phyloP scores from a whole-genome alignment of 2,888 invertebrate species.

The Deroplatys truncata region DNA sequence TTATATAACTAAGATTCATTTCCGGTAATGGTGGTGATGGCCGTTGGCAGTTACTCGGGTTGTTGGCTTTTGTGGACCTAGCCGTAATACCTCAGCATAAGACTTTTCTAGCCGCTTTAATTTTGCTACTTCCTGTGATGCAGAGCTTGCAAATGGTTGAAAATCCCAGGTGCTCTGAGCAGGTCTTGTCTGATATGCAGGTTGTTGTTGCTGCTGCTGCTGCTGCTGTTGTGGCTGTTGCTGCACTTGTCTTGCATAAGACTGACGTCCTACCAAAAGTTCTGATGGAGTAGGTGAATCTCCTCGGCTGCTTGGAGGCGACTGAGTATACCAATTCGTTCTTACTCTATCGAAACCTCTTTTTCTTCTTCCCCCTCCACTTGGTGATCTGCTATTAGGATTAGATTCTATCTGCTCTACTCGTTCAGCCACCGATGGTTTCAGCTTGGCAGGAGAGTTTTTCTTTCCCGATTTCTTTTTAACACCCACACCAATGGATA shows the following conservation, averaged over 20 bases:
- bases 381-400: slow-evolving; percentile 40
- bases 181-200: not conserved
- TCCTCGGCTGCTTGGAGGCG: not conserved
- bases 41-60: not conserved
- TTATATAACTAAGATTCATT: not conserved
- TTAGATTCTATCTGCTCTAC: slow-evolving; percentile 60
- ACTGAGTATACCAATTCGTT: not conserved
- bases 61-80: slow-evolving; percentile 31
- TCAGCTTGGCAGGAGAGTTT: slow-evolving; percentile 44
- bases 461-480: slow-evolving; percentile 65
- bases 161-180: slow-evolving; percentile 27
- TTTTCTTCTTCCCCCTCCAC: slow-evolving; percentile 59
- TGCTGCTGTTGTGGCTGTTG: not conserved
- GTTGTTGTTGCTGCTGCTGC: slow-evolving; percentile 22
- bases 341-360: slow-evolving; percentile 9
- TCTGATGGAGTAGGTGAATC: not conserved
- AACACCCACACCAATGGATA: slow-evolving; percentile 62
- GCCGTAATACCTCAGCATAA: slow-evolving; percentile 72
- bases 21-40: not conserved
- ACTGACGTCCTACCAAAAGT: not conserved
- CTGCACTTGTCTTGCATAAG: not conserved
- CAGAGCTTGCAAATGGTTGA: slow-evolving; percentile 55
- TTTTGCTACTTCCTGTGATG: slow-evolving; percentile 78
- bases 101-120: slow-evolving; percentile 76
- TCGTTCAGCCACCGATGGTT: slow-evolving; percentile 46